Evolutionary conservation across 2,888 invertebrate species (phyloP).

Genomic region (Geophilus truncorum): DNA sequence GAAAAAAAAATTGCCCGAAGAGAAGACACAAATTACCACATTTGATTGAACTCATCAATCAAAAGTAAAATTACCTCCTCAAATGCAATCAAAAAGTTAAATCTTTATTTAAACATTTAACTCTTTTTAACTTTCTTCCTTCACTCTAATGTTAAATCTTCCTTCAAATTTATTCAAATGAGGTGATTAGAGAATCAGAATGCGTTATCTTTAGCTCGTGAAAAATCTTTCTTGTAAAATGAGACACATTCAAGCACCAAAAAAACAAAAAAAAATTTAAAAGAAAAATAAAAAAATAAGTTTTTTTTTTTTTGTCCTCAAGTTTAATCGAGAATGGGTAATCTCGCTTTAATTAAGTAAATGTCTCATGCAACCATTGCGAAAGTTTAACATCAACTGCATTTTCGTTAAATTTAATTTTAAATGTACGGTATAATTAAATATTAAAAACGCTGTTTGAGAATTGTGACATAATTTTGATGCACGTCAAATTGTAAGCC

Average conservation of each 20-base stretch:
- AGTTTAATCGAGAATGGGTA: too few species aligned
- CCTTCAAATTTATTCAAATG: constrained; percentile 10
- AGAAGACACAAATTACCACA: constrained; percentile 2
- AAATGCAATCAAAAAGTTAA: constrained; percentile 6
- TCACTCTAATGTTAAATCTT: background rate
- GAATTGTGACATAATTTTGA: too few species aligned
- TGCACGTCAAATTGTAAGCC: too few species aligned
- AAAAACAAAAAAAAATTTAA: too few species aligned
- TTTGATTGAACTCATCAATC: constrained; percentile 23
- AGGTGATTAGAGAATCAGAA: constrained; percentile 8
- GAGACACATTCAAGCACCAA: background rate
- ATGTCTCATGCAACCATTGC: too few species aligned
- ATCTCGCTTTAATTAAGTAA: too few species aligned
- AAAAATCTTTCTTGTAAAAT: background rate
- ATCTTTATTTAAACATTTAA: background rate
- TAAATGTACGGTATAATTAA: too few species aligned
- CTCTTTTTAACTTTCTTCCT: background rate
- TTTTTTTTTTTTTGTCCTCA: background rate
- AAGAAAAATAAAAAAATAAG: too few species aligned
- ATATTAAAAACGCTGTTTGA: too few species aligned
- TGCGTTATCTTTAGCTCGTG: constrained; percentile 1
- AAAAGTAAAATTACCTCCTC: background rate
- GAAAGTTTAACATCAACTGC: too few species aligned
- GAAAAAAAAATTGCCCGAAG: background rate
- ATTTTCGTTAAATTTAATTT: too few species aligned